These are phyloP conservation scores for Stigmatopora argus DNA, from an alignment of 2,113 vertebrate species.

Conservation along the genomic window DNA sequence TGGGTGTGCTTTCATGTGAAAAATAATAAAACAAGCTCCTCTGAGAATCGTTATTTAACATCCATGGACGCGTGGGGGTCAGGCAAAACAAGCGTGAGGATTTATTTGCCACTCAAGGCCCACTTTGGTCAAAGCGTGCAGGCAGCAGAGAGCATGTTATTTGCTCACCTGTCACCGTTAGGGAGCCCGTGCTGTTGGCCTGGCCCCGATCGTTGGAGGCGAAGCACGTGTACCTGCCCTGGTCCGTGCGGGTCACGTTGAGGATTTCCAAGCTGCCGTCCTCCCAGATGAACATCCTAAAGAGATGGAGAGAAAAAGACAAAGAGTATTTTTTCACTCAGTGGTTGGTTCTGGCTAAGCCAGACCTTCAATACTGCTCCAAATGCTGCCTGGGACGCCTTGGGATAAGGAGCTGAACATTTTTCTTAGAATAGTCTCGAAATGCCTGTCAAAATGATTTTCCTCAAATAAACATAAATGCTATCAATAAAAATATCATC, in stretches of 20 bases:
- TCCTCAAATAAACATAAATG: too few species aligned
- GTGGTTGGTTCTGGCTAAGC: background rate
- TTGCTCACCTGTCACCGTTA: conserved; percentile 80
- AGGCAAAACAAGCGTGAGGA: conserved; percentile 3
- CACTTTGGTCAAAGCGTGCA: conserved; percentile 15
- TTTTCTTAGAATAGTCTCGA: too few species aligned
- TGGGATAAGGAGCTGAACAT: too few species aligned
- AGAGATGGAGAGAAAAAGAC: conserved; percentile 2
- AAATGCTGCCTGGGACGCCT: background rate
- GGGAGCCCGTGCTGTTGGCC: conserved; percentile 84
- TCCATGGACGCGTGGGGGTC: conserved; percentile 34
- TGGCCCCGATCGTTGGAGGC: conserved; percentile 89
- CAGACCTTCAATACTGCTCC: background rate
- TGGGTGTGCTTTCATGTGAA: conserved; percentile 21
- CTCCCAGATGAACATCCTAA: conserved; percentile 85
- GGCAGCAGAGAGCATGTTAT: background rate
- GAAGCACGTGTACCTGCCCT: conserved; percentile 90
- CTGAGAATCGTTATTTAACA: conserved; percentile 24
- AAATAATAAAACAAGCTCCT: conserved; percentile 8
- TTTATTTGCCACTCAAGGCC: conserved; percentile 20
- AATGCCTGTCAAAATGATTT: too few species aligned
- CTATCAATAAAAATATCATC: too few species aligned
- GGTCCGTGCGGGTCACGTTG: conserved; percentile 82
- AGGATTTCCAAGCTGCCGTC: conserved; percentile 93
- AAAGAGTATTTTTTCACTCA: background rate